Evolutionary conservation across 2,113 vertebrate species (phyloP).

Genomic region (Amblyornis subalaris): DNA sequence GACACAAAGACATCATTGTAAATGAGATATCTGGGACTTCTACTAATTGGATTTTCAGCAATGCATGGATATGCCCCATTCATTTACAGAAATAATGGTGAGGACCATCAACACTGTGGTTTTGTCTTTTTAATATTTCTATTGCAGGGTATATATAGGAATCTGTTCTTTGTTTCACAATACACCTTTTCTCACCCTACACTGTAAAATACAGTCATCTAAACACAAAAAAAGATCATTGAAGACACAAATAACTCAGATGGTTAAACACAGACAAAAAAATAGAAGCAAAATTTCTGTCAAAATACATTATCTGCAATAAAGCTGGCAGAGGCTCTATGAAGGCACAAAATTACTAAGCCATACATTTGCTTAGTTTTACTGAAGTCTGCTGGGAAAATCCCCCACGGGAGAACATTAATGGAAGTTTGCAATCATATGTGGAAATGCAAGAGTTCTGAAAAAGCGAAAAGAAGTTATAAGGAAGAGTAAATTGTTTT

Average conservation of each 20-base stretch:
- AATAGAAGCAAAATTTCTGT: background rate
- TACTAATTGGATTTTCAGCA: background rate
- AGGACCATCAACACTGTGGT: background rate
- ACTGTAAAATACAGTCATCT: background rate
- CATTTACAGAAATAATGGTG: background rate
- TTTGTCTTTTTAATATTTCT: background rate
- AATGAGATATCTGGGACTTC: background rate
- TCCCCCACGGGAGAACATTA: background rate
- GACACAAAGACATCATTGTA: background rate
- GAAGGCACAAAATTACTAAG: background rate
- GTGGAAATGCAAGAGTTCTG: background rate
- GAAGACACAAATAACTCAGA: background rate
- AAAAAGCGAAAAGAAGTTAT: slow-evolving; percentile 6
- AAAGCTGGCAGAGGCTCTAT: background rate
- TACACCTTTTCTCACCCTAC: background rate
- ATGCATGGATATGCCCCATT: background rate
- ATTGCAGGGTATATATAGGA: background rate
- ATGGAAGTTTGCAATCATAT: background rate
- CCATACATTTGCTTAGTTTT: background rate
- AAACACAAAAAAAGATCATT: background rate
- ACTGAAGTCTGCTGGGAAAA: background rate
- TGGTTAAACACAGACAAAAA: background rate
- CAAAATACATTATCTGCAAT: background rate
- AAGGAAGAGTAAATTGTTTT: background rate
- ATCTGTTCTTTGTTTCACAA: background rate